Conservation (phyloP, 2,888 invertebrate genomes). For the Dichetophora obliterata region DNA sequence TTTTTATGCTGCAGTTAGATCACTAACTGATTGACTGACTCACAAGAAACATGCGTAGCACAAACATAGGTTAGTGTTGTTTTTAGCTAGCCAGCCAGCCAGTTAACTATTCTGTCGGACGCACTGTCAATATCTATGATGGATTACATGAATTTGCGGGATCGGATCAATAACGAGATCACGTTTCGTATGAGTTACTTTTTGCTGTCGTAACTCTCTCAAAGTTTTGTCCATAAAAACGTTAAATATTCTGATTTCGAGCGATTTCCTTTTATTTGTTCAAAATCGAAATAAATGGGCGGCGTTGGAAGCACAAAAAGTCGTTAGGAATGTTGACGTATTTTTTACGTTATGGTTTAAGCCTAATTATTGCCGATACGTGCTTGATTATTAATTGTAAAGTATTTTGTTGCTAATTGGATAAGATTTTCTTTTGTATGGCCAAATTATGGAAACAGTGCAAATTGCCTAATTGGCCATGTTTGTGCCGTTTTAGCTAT, state of each 20-base stretch:
- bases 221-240: constrained; percentile 12
- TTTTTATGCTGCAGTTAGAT: not conserved
- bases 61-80: not conserved
- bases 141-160: constrained; percentile 31
- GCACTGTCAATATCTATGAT: constrained; percentile 35
- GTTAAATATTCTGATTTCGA: constrained; percentile 6
- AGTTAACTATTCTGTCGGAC: not conserved
- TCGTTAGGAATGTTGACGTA: constrained; percentile 5
- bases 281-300: constrained; percentile 12
- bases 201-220: constrained; percentile 21
- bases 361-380: constrained; percentile 31
- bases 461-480: constrained; percentile 36
- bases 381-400: constrained; percentile 37
- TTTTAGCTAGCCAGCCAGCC: constrained; percentile 4
- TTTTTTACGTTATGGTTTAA: constrained; percentile 15
- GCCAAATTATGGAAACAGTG: constrained; percentile 28
- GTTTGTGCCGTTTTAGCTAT: not conserved
- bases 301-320: constrained; percentile 22
- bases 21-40: constrained; percentile 3
- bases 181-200: constrained; percentile 32
- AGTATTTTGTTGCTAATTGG: constrained; percentile 40
- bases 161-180: constrained; percentile 40
- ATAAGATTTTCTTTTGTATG: constrained; percentile 18
- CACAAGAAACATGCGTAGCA: constrained; percentile 11
- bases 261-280: constrained; percentile 7